Conservation (phyloP, 1,140 invertebrate species). For the Stegodyphus dumicola region DNA sequence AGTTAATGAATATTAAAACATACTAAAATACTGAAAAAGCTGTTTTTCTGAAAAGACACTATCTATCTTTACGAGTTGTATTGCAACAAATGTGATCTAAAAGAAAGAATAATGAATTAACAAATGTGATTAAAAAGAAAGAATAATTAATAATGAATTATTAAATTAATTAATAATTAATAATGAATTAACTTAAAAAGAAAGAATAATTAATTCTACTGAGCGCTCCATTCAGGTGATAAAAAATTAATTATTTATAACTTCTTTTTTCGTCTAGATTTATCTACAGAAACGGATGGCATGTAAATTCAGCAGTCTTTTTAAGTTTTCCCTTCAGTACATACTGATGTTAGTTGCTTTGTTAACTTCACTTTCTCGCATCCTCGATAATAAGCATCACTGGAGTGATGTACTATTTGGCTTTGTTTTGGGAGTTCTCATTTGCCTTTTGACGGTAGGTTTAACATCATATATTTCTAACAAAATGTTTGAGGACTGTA, state of each 20-base stretch:
- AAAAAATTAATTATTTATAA: neutral
- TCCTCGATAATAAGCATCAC: constrained; percentile 73
- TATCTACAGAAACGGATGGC: constrained; percentile 83
- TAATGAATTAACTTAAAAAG: neutral
- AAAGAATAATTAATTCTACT: neutral
- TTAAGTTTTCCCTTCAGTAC: constrained; percentile 68
- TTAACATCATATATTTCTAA: neutral
- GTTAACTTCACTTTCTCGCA: constrained; percentile 65
- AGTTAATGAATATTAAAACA: neutral
- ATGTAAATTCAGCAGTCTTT: constrained; percentile 77
- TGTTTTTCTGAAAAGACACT: neutral
- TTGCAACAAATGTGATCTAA: neutral
- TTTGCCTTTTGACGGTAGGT: constrained; percentile 72
- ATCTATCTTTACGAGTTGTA: neutral
- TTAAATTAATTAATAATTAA: too few species aligned
- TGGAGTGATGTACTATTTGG: constrained; percentile 73
- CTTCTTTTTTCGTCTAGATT: constrained; percentile 73
- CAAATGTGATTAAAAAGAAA: neutral
- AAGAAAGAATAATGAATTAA: neutral
- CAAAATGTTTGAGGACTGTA: too few species aligned
- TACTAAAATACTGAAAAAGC: neutral
- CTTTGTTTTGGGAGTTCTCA: constrained; percentile 68
- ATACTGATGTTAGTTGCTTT: constrained; percentile 25
- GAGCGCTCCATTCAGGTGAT: neutral
- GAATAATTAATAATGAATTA: neutral